Evolutionary conservation across 1,140 invertebrate genomes (phyloP).

Genomic region (Saccostrea echinata): DNA sequence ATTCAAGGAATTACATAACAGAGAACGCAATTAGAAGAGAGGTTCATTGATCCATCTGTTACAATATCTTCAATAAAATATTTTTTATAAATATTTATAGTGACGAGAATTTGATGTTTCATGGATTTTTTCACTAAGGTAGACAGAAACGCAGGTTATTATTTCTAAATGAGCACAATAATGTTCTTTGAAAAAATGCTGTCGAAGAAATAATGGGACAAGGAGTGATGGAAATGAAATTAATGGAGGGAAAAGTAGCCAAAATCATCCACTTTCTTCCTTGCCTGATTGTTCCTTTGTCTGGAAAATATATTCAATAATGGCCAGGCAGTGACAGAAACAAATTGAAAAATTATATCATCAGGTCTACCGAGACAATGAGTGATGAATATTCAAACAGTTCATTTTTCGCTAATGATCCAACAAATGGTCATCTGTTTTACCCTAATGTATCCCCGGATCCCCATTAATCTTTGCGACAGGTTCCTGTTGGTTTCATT

Average conservation of each 20-base stretch:
- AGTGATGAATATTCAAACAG: conserved; percentile 27
- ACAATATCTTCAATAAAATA: too few relatives aligned
- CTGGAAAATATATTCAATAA: neutral
- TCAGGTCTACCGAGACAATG: neutral
- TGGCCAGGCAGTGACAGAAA: neutral
- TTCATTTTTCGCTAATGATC: neutral
- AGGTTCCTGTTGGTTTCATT: neutral
- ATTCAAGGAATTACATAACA: too few relatives aligned
- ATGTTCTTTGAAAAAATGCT: neutral
- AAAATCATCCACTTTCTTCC: neutral
- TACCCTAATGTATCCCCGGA: neutral
- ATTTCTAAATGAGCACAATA: neutral
- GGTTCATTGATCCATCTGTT: too few relatives aligned
- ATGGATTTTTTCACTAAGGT: neutral
- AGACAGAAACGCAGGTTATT: neutral
- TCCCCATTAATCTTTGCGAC: neutral
- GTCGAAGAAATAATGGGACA: neutral
- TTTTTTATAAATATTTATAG: too few relatives aligned
- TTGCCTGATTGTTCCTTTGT: neutral
- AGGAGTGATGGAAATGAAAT: neutral
- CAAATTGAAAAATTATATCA: conserved; percentile 9
- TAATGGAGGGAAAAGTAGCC: neutral
- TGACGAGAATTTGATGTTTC: too few relatives aligned
- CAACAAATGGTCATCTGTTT: neutral
- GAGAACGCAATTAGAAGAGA: too few relatives aligned